Evolutionary conservation across 2,113 vertebrate genomes (phyloP).

Genomic region (Brevimyrus niger): DNA sequence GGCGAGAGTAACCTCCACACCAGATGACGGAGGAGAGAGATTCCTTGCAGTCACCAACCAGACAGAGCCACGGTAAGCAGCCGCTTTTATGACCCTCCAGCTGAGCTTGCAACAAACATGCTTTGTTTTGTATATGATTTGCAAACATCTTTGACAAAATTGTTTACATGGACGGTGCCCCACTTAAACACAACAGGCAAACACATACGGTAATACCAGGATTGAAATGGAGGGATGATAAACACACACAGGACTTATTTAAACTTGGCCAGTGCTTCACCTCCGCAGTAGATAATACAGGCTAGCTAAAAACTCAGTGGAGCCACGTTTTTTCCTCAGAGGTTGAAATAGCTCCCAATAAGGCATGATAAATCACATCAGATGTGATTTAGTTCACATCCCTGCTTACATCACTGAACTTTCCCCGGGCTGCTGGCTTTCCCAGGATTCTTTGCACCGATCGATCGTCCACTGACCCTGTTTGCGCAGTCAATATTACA

Average conservation of each 20-base stretch:
- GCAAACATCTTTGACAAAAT: conserved; percentile 31
- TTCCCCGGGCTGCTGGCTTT: background rate
- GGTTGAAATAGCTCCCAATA: background rate
- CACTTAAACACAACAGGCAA: background rate
- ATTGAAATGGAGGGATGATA: background rate
- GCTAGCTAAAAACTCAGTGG: conserved; percentile 36
- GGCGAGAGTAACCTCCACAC: conserved; percentile 43
- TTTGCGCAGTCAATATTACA: conserved; percentile 47
- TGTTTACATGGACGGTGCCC: background rate
- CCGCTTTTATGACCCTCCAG: conserved; percentile 40
- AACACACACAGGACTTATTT: background rate
- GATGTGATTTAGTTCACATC: background rate
- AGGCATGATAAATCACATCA: background rate
- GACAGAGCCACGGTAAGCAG: background rate
- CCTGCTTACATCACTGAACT: background rate
- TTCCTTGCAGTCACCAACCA: conserved; percentile 33
- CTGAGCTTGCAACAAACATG: background rate
- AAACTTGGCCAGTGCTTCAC: background rate
- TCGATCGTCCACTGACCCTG: background rate
- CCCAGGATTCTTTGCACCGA: conserved; percentile 48
- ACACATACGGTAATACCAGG: background rate
- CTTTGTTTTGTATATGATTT: conserved; percentile 46
- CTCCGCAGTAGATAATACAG: conserved; percentile 45
- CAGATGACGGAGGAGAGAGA: conserved; percentile 19
- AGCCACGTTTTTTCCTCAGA: background rate